Evolutionary conservation across 2,797 vertebrate species (phyloP).

Genomic region (Aratinga solstitialis): DNA sequence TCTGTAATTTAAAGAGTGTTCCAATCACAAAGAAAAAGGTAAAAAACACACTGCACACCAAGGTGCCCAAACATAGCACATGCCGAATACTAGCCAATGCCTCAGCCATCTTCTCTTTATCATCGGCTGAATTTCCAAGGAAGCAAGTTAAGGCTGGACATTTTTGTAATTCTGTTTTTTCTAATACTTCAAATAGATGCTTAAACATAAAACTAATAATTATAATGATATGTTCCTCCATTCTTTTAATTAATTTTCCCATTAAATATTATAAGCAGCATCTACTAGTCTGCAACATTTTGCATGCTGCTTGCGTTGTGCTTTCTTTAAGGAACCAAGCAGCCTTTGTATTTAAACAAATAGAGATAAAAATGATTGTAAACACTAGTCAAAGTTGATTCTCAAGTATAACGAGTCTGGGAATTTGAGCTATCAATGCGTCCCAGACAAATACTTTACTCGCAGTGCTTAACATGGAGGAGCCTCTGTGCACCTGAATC

Average conservation of each 20-base stretch:
- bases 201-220: background rate
- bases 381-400: background rate
- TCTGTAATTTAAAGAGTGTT: background rate
- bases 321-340: background rate
- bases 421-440: background rate
- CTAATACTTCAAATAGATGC: background rate
- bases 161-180: background rate
- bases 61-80: background rate
- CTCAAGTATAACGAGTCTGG: background rate
- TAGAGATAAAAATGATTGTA: background rate
- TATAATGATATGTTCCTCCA: background rate
- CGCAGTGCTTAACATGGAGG: background rate
- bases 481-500: rapidly evolving
- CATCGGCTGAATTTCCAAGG: background rate
- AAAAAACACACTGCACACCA: background rate
- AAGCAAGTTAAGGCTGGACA: background rate
- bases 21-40: background rate
- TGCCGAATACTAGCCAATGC: background rate
- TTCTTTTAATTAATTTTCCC: conserved; percentile 1
- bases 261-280: background rate
- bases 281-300: background rate
- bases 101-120: background rate
- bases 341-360: background rate
- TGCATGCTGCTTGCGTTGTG: background rate
- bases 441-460: background rate